A percentile compares a stretch with the other conserved stretches of the same genome.
Evolutionary conservation across 2,888 invertebrate species (phyloP).

Genomic region (Hecatera dysodea): DNA sequence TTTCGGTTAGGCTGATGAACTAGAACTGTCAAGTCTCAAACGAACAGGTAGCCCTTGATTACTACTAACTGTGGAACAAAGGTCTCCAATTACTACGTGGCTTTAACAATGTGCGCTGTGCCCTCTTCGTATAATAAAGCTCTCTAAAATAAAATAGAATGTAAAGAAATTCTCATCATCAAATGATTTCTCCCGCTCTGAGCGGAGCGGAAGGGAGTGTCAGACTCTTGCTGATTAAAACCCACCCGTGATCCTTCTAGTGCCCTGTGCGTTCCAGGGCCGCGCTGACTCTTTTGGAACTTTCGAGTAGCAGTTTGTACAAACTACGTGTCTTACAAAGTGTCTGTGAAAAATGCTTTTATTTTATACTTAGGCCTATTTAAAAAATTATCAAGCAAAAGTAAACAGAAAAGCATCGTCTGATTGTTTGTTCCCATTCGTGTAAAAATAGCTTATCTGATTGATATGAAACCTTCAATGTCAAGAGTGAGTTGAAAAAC

Average conservation of each 20-base stretch:
- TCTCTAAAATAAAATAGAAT: too few relatives aligned
- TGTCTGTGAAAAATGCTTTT: constrained; percentile 1
- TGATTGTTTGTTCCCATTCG: constrained; percentile 31
- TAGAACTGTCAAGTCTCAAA: constrained; percentile 22
- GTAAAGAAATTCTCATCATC: too few relatives aligned
- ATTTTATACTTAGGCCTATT: constrained; percentile 22
- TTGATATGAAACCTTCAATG: constrained; percentile 52
- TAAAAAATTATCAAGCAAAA: constrained; percentile 28
- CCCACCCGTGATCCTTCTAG: too few relatives aligned
- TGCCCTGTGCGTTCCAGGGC: too few relatives aligned
- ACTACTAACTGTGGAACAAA: constrained; percentile 51
- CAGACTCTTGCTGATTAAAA: too few relatives aligned
- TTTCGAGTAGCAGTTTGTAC: constrained; percentile 12
- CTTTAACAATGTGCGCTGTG: constrained; percentile 32
- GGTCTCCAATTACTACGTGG: constrained; percentile 56
- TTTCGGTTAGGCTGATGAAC: constrained; percentile 7
- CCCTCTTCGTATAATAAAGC: constrained; percentile 32
- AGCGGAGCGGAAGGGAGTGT: too few relatives aligned
- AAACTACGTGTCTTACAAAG: background rate
- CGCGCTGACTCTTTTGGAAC: too few relatives aligned
- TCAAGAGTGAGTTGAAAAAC: constrained; percentile 25
- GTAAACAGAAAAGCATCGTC: constrained; percentile 42
- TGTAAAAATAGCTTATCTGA: constrained; percentile 56
- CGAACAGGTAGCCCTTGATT: constrained; percentile 35
- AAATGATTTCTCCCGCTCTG: too few relatives aligned